Conservation (phyloP, 1,140 invertebrate species). For the Palaemon carinicauda region DNA sequence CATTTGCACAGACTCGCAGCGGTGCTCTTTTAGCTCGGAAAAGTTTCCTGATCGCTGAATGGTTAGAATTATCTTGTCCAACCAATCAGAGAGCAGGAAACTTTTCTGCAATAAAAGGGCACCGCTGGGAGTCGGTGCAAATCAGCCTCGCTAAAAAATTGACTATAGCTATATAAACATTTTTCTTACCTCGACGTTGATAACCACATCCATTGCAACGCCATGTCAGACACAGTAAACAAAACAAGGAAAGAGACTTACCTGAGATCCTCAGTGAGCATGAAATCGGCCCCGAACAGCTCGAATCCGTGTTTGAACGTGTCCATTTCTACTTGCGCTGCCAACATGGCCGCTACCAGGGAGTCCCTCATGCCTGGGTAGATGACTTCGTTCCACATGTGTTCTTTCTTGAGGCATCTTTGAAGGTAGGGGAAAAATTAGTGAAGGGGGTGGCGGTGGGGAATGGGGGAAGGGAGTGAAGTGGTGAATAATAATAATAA, state of each 20-base stretch:
- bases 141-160: no score
- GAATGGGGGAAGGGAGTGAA: no score
- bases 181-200: neutral
- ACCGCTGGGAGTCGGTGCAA: no score
- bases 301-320: conserved; percentile 89
- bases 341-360: conserved; percentile 84
- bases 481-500: no score
- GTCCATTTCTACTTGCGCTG: conserved; percentile 83
- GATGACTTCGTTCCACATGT: conserved; percentile 68
- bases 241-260: no score
- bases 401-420: conserved; percentile 42
- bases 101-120: no score
- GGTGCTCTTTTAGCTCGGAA: no score
- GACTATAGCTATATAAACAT: neutral
- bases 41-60: no score
- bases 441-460: neutral
- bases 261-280: conserved; percentile 84
- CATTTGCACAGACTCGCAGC: no score
- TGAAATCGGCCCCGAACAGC: conserved; percentile 93
- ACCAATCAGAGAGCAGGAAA: no score
- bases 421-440: neutral
- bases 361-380: conserved; percentile 91
- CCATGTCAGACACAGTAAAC: no score
- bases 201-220: neutral
- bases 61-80: no score